Percentiles rank a stretch among this genome's conserved stretches.
These are phyloP conservation scores for Hymenopus coronatus DNA, from an alignment of 2,888 invertebrate genomes.

Conservation along the genomic window DNA sequence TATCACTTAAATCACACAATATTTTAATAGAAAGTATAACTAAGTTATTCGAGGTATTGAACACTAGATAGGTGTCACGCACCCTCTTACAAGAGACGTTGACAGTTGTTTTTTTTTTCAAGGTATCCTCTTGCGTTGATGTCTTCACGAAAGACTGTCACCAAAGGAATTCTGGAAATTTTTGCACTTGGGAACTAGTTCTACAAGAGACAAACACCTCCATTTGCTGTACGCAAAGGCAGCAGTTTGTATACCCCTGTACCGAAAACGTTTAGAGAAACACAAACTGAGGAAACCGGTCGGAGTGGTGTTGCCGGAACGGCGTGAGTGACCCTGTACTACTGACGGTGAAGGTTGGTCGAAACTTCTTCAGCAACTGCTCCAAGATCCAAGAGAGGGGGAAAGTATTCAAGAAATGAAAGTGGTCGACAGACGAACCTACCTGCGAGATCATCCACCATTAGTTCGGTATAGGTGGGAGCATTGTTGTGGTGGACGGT, in stretches of 20 bases:
- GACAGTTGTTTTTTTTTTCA: too few species aligned
- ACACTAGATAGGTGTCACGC: too few species aligned
- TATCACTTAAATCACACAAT: not conserved
- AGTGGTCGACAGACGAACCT: not conserved
- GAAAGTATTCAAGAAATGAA: not conserved
- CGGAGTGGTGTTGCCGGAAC: not conserved
- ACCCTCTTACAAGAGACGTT: too few species aligned
- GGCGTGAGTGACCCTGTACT: not conserved
- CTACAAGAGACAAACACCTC: not conserved
- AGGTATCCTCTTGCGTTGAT: too few species aligned
- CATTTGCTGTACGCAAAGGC: not conserved
- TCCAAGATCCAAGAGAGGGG: not conserved
- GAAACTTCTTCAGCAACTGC: not conserved
- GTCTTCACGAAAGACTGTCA: not conserved
- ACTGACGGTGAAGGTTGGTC: not conserved
- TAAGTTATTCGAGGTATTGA: too few species aligned
- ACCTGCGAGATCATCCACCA: not conserved
- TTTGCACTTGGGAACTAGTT: not conserved
- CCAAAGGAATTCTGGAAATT: not conserved
- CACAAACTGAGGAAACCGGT: not conserved
- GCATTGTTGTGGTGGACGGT: not conserved
- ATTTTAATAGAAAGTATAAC: not conserved
- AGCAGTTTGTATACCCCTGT: not conserved
- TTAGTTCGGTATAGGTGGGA: not conserved
- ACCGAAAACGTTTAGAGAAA: not conserved